A percentile compares a stretch with the other conserved stretches of the same genome.
Evolutionary conservation across 2,113 vertebrate genomes (phyloP).

Genomic region (Thinocorus orbignyianus): DNA sequence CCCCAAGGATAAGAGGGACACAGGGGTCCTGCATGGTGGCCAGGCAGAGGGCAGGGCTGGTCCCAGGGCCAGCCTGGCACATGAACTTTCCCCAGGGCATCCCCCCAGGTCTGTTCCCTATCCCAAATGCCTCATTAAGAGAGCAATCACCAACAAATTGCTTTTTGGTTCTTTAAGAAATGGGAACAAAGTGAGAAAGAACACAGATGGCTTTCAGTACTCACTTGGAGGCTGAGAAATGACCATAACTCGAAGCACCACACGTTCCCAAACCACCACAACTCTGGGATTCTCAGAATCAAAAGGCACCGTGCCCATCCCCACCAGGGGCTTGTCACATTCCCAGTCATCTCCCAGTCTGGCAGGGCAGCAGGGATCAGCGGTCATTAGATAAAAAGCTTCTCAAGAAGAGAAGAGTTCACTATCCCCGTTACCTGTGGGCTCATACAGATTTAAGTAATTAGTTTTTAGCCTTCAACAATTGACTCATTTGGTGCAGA

Average conservation of each 20-base stretch:
- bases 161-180: not conserved
- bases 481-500: not conserved
- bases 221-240: not conserved
- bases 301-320: not conserved
- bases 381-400: not conserved
- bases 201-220: not conserved
- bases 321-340: rapidly evolving
- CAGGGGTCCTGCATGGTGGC: not conserved
- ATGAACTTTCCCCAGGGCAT: not conserved
- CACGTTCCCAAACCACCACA: not conserved
- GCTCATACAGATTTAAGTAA: not conserved
- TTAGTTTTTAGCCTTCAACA: not conserved
- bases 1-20: rapidly evolving
- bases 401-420: not conserved
- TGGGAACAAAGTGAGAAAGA: not conserved
- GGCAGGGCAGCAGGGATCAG: not conserved
- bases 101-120: not conserved
- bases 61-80: not conserved
- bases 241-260: not conserved
- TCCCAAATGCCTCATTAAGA: not conserved
- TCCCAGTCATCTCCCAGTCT: rapidly evolving
- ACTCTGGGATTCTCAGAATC: not conserved
- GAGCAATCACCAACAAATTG: not conserved
- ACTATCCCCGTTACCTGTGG: not conserved
- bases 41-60: not conserved